Evolutionary conservation across 2,888 invertebrate genomes (phyloP).

Genomic region (Chouioia cunea): DNA sequence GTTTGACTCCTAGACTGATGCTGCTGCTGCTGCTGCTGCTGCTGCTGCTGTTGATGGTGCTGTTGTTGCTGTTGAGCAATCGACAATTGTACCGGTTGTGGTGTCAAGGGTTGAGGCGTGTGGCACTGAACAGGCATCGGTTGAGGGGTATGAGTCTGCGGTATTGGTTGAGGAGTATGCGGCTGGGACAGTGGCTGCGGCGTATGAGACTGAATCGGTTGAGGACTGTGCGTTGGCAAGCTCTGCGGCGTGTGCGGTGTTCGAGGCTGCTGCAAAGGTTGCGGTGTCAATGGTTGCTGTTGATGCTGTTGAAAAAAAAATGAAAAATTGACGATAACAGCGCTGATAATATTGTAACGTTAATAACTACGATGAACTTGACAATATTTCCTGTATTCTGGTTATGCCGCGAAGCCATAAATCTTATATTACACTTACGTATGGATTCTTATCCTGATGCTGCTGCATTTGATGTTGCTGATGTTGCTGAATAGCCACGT

Average conservation of each 20-base stretch:
- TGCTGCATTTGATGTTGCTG: conserved; percentile 62
- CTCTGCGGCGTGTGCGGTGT: conserved; percentile 65
- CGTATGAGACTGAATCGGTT: conserved; percentile 66
- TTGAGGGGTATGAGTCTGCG: conserved; percentile 63
- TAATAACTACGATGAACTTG: neutral
- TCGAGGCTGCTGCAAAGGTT: conserved; percentile 65
- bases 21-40: conserved; percentile 62
- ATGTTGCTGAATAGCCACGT: conserved; percentile 61
- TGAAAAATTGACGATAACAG: neutral
- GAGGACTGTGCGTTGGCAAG: conserved; percentile 62
- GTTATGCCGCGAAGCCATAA: neutral
- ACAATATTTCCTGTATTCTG: too few relatives aligned
- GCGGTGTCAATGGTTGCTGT: conserved; percentile 67
- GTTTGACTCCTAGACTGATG: conserved; percentile 41
- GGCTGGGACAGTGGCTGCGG: conserved; percentile 61
- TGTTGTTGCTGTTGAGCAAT: conserved; percentile 63
- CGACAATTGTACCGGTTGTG: conserved; percentile 64
- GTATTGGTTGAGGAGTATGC: conserved; percentile 63
- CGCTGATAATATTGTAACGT: neutral
- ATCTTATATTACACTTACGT: conserved; percentile 33
- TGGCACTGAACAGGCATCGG: conserved; percentile 60
- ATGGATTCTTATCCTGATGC: conserved; percentile 50
- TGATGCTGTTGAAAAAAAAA: conserved; percentile 54
- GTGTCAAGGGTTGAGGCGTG: conserved; percentile 63
- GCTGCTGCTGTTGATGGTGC: conserved; percentile 56